A percentile compares a stretch with the other conserved stretches of the same genome.
Conservation (phyloP, 2,797 vertebrate species). For the Nyctalus aviator region DNA sequence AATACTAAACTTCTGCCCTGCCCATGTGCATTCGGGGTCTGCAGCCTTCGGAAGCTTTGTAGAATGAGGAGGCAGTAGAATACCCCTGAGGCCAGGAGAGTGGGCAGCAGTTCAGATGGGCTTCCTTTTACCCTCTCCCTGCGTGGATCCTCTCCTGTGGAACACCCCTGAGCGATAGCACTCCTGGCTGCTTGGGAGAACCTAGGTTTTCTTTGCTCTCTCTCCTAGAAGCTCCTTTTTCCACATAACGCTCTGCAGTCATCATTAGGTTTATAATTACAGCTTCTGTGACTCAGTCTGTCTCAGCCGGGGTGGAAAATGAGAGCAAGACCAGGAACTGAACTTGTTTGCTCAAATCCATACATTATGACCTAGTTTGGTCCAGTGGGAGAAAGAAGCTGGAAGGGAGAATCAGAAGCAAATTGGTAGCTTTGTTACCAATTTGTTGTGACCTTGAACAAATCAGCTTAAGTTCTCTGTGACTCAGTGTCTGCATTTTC, state of each 20-base stretch:
- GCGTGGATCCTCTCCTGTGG: background rate
- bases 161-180: background rate
- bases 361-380: background rate
- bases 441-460: background rate
- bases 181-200: background rate
- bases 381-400: background rate
- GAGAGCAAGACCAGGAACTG: background rate
- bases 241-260: background rate
- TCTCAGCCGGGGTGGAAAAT: slow-evolving; percentile 41
- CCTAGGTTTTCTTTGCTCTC: background rate
- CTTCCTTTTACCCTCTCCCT: background rate
- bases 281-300: background rate
- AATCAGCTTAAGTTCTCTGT: background rate
- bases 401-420: background rate
- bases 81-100: background rate
- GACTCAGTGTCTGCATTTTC: slow-evolving; percentile 38
- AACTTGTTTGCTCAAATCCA: background rate
- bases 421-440: background rate
- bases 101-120: background rate
- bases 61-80: background rate
- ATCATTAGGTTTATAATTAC: background rate
- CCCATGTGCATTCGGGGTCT: too few relatives aligned
- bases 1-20: background rate
- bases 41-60: background rate
- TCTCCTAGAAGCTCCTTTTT: background rate